Evolutionary conservation across 2,113 vertebrate species (phyloP).

Genomic region (Scartelaos histophorus): DNA sequence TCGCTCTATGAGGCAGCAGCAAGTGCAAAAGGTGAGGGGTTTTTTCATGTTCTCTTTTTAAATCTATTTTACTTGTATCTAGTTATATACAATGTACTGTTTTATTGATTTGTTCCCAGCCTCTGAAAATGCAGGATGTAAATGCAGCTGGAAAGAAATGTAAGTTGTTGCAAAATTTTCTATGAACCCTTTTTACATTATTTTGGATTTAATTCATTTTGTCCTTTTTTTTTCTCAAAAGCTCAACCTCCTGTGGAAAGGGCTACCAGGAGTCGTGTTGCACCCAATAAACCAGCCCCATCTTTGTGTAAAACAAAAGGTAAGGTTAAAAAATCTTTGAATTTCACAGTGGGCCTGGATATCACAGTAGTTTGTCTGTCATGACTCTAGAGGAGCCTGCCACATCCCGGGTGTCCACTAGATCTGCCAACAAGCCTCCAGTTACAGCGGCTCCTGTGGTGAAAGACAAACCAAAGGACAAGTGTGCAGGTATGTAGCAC

Average conservation of each 20-base stretch:
- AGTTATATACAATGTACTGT: neutral
- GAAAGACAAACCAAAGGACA: constrained; percentile 45
- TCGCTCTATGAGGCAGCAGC: constrained; percentile 73
- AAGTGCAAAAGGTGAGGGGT: constrained; percentile 45
- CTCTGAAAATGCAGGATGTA: constrained; percentile 28
- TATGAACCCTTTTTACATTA: neutral
- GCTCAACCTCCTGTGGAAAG: constrained; percentile 33
- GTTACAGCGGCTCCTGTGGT: constrained; percentile 16
- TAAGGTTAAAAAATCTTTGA: constrained; percentile 25
- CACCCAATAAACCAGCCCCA: constrained; percentile 26
- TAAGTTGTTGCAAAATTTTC: constrained; percentile 15
- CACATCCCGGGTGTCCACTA: constrained; percentile 34
- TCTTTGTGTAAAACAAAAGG: constrained; percentile 41
- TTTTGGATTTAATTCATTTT: neutral
- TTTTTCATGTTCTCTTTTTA: neutral
- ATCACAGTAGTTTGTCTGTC: constrained; percentile 12
- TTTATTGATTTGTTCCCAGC: constrained; percentile 13
- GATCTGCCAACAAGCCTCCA: constrained; percentile 54
- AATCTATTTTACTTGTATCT: neutral
- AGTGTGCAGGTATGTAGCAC: constrained; percentile 44
- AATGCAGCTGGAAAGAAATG: constrained; percentile 45
- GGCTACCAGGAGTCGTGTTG: constrained; percentile 26
- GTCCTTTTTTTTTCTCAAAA: constrained; percentile 15
- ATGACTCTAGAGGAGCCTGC: constrained; percentile 26
- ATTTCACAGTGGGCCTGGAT: neutral